A percentile compares a stretch with the other conserved stretches of the same genome.
Conservation (phyloP, 1,140 invertebrate species). For the Periplaneta americana region DNA sequence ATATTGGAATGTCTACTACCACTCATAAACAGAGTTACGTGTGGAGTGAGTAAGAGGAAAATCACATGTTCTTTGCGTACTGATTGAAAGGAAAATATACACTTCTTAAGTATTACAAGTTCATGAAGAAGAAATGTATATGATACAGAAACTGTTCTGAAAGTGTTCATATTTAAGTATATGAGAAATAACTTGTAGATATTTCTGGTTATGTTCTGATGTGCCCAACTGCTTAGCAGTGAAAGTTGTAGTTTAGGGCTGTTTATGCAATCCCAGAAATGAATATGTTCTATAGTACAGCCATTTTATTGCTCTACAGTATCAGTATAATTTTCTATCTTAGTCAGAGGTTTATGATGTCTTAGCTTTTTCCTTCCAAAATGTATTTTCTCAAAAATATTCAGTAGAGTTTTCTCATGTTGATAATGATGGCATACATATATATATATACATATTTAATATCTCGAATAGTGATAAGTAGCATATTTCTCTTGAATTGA, state of each 20-base stretch:
- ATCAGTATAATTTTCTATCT: background rate
- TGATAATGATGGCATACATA: background rate
- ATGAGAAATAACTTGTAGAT: too few relatives aligned
- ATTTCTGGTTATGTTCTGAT: too few relatives aligned
- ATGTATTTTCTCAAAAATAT: background rate
- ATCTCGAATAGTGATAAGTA: background rate
- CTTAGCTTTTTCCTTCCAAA: background rate
- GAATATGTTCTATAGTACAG: background rate
- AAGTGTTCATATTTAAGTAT: background rate
- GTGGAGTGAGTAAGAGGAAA: too few relatives aligned
- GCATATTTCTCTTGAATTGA: background rate
- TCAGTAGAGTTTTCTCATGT: background rate
- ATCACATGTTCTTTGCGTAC: too few relatives aligned
- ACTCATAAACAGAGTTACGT: too few relatives aligned
- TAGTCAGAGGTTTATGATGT: background rate
- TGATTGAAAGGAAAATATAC: too few relatives aligned
- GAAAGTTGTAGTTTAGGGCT: background rate
- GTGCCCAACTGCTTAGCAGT: too few relatives aligned
- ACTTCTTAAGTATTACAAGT: background rate
- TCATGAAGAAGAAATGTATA: background rate
- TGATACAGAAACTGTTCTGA: background rate
- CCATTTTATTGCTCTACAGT: background rate
- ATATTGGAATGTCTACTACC: background rate
- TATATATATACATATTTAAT: background rate
- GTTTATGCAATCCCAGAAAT: background rate